Evolutionary conservation across 2,797 vertebrate genomes (phyloP), one percentile per base, ranked within the genome.

Genomic region (Tapirus indicus): DNA sequence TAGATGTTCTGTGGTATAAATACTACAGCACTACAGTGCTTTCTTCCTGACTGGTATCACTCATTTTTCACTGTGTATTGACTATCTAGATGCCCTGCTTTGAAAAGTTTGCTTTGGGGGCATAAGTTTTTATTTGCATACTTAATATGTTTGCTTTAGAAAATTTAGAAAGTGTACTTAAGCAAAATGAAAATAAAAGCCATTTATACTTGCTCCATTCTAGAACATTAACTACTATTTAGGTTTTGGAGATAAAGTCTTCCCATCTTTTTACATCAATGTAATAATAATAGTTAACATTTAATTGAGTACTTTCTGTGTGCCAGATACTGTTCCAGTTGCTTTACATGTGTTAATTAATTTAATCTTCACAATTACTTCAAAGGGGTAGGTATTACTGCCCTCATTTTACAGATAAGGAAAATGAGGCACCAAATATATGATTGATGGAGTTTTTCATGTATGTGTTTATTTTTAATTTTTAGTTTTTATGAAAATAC

Each of bases 101-200:
- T 72, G 64, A 56, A 88, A 91, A 83, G 44, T 69, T 35, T 91
- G 75, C 25, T 72, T 87, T 68, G 54, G n/a, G 32, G 27, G 32
- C 14, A 2, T 75, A 60, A 29, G 23, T 89, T 95, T 88, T 78
- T 91, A 52, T 86, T 60, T 95, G 21, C 17, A 35, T 95, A 79
- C 38, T 88, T 85, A 92, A 27, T 82, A 68, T 41, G 20, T 93
- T 82, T 89, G 17, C 54, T 78, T 78, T 88, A 88, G 49, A 86
- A 49, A 68, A 69, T 88, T 47, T 92, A 54, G 54, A 60, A 87
- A 87, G 47, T 83, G 91, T 23, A 72, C 21, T 72, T 71, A 94
- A 94, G 20, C 35, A 80, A 93, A 86, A 54, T 86, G 72, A 90
- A 90, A 92, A 77, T 80, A 86, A 74, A 80, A 88, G 47, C n/a